Evolutionary conservation across 2,888 invertebrate species (phyloP), one percentile per base, ranked within the genome.

Genomic region (Mystacides longicornis): DNA sequence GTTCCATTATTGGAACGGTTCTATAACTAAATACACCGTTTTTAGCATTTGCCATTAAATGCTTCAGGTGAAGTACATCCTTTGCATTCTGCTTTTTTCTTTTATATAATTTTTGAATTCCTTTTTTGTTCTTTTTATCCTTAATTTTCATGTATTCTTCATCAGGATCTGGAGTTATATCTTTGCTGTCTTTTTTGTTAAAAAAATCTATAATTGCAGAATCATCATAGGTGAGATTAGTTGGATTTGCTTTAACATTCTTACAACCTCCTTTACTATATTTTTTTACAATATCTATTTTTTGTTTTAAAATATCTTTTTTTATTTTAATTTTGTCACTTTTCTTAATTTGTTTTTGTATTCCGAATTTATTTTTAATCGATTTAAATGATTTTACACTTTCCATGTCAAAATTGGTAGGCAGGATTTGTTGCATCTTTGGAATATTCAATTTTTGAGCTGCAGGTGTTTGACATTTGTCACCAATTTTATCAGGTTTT

Each of bases 281-380:
- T 42, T 60, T 58, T 23, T 52, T 60, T 18, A 60, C 37, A 2
- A 53, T 48, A 19, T 59, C 54, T 2, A 59, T 55, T 27, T 59
- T 60, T 18, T 59, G 60, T 51, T 59, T 60, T 5, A 60, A 23
- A 7, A 60, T 55, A 53, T 60, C 57, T 48, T 57, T 60, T 21
- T 54, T 54, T 16, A 60, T 19, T 46, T 60, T 60, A 20, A 59
- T 21, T 48, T 60, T 60, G 16, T 60, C 58, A 3, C 27, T 45
- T 47, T 60, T 60, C 18, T 59, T 55, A 19, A 60, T 60, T 48
- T 59, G 60, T 49, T 59, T 60, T 43, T 59, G 58, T 18, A 60
- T 57, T 23, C 58, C 60, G 33, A 60, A 60, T 54, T 57, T 60
- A n/a, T 59, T 56, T 51, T 60, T 60, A 21, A 60, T 55, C n/a